Conservation (phyloP, 2,797 vertebrate genomes). For the Geotrypetes seraphini region DNA sequence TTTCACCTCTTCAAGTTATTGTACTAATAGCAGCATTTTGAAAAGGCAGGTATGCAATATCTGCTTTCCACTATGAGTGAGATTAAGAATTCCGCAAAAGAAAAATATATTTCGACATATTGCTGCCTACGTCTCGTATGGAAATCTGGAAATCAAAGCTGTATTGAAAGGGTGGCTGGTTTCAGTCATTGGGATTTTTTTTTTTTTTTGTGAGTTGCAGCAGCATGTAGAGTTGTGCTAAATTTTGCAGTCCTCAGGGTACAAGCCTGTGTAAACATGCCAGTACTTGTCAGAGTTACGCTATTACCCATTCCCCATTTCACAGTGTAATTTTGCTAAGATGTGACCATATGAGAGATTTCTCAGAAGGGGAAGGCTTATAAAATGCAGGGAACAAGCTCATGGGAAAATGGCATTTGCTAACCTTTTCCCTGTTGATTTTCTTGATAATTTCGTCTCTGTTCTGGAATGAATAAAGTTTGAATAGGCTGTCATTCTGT, state of each 20-base stretch:
- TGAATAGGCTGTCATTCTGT: background rate
- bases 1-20: no score
- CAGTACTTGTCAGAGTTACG: constrained; percentile 20
- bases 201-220: background rate
- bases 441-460: constrained; percentile 26
- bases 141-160: no score
- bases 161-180: background rate
- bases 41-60: no score
- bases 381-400: constrained; percentile 43
- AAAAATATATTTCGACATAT: no score
- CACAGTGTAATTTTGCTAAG: constrained; percentile 30
- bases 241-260: constrained; percentile 19
- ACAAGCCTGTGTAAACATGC: constrained; percentile 29
- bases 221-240: background rate
- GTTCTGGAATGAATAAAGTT: constrained; percentile 19
- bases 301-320: constrained; percentile 19
- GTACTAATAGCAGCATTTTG: no score
- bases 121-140: no score
- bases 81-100: no score
- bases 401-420: constrained; percentile 62
- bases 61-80: no score
- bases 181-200: constrained; percentile 5
- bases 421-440: constrained; percentile 49
- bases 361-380: constrained; percentile 50
- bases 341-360: constrained; percentile 43